Percentiles rank a stretch among this genome's conserved stretches.
phyloP scores from a whole-genome alignment of 2,113 vertebrate genomes.

The Podocnemis expansa region DNA sequence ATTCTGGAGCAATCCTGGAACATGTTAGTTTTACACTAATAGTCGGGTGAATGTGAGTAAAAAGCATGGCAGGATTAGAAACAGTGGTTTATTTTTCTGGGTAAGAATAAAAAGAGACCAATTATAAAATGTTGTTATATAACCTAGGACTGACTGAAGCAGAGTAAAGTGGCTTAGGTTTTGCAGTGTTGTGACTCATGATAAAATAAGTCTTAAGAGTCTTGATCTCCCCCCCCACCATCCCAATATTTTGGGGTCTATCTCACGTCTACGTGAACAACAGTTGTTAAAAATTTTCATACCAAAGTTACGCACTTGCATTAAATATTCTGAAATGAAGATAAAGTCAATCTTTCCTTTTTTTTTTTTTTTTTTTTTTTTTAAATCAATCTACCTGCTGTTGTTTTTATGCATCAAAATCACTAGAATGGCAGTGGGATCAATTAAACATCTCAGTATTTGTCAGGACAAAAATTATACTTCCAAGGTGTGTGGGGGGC shows the following conservation, averaged over 20 bases:
- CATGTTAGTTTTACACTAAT: neutral
- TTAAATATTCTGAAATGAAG: neutral
- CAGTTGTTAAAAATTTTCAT: neutral
- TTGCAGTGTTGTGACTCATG: conserved; percentile 30
- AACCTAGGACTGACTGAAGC: neutral
- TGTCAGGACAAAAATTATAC: neutral
- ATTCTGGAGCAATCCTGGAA: neutral
- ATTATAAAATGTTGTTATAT: neutral
- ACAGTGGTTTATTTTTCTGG: neutral
- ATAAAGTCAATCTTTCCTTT: neutral
- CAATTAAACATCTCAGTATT: neutral
- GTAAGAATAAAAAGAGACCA: neutral
- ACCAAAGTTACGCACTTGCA: neutral
- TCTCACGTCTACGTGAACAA: neutral
- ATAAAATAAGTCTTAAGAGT: conserved; percentile 24
- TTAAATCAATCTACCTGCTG: neutral
- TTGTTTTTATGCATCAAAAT: neutral
- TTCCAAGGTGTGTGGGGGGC: neutral
- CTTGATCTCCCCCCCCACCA: conserved; percentile 12
- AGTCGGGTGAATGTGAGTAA: fast-evolving
- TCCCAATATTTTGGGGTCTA: neutral
- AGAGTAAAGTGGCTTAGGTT: neutral
- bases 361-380: neutral
- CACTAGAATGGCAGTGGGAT: neutral
- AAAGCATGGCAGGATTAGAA: neutral